These are phyloP conservation scores for Phylloscopus trochiloides DNA, from an alignment of 2,113 vertebrate genomes.

Conservation along the genomic window DNA sequence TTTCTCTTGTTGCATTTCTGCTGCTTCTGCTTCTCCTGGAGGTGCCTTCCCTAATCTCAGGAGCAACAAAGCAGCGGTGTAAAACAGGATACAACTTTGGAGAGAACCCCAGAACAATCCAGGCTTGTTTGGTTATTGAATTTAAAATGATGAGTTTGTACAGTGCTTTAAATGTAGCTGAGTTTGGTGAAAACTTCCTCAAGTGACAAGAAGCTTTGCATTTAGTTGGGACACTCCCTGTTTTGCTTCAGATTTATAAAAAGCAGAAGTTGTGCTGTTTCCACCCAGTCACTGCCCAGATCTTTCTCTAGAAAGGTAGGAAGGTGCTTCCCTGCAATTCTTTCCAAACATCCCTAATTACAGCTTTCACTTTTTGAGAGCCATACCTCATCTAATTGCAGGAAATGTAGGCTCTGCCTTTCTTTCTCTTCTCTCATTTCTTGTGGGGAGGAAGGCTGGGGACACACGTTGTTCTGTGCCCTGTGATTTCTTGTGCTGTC, in stretches of 20 bases:
- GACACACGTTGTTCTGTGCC: neutral
- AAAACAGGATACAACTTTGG: neutral
- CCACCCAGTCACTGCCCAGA: neutral
- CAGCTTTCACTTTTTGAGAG: conserved; percentile 23
- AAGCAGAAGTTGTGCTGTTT: neutral
- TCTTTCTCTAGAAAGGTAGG: neutral
- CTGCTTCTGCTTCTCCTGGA: neutral
- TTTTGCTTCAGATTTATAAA: neutral
- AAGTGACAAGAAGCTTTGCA: neutral
- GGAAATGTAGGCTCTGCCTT: neutral
- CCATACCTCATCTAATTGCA: conserved; percentile 49
- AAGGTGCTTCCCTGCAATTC: conserved; percentile 6
- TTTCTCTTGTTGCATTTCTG: neutral
- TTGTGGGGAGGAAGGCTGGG: neutral
- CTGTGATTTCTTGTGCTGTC: conserved; percentile 8
- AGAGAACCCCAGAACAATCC: neutral
- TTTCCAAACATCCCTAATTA: conserved; percentile 40
- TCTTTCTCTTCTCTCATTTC: neutral
- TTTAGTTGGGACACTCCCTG: neutral
- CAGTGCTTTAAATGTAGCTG: neutral
- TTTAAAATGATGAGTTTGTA: neutral
- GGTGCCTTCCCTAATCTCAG: neutral
- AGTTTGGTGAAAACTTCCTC: neutral
- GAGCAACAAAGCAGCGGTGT: neutral
- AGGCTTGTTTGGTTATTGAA: neutral